phyloP scores from a whole-genome alignment of 2,113 vertebrate species.

The Pangasianodon hypophthalmus region DNA sequence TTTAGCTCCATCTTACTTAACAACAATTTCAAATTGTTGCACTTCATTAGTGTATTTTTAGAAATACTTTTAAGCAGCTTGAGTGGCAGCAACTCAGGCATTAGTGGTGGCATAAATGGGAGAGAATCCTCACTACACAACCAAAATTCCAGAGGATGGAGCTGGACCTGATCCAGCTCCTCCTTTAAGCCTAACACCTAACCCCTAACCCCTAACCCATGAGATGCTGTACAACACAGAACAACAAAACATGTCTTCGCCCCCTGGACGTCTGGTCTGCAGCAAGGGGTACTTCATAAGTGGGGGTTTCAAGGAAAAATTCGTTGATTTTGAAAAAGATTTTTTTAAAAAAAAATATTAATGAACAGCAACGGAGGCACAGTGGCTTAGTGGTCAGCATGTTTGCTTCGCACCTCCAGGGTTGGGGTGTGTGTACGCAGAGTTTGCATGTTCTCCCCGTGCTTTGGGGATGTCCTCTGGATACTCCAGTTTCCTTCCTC shows the following conservation, averaged over 20 bases:
- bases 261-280: not conserved
- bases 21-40: not conserved
- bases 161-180: not conserved
- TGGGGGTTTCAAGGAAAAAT: not conserved
- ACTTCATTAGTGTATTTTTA: not conserved
- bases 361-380: not conserved
- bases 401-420: too few species aligned
- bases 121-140: not conserved
- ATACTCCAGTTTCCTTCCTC: too few species aligned
- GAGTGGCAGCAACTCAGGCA: not conserved
- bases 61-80: not conserved
- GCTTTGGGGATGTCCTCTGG: too few species aligned
- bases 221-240: not conserved
- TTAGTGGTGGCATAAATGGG: not conserved
- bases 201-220: not conserved
- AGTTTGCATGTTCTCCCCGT: too few species aligned
- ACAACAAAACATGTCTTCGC: not conserved
- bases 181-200: not conserved
- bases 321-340: not conserved
- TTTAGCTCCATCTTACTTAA: not conserved
- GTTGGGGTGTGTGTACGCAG: too few species aligned
- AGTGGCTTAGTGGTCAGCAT: too few species aligned
- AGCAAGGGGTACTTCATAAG: not conserved
- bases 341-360: not conserved
- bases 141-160: not conserved